phyloP scores from a whole-genome alignment of 2,113 vertebrate genomes.

The Esox niger region DNA sequence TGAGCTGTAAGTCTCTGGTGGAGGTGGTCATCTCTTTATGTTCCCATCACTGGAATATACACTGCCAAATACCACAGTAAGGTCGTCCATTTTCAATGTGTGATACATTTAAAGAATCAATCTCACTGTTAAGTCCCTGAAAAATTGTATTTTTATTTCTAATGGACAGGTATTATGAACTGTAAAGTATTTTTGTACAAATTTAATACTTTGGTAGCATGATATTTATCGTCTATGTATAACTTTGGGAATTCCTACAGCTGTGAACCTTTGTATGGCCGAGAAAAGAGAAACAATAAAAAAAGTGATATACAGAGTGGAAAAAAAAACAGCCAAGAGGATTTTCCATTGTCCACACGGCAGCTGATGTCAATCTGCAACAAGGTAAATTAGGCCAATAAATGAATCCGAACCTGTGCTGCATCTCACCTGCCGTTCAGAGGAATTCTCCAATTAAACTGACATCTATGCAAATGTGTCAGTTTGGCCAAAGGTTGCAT shows the following conservation, averaged over 20 bases:
- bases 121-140: slow-evolving; percentile 82
- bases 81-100: slow-evolving; percentile 53
- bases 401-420: too few species aligned
- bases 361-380: too few species aligned
- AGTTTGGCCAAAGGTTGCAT: too few species aligned
- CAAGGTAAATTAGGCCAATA: too few species aligned
- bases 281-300: slow-evolving; percentile 77
- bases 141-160: slow-evolving; percentile 98
- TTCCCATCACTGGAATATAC: slow-evolving; percentile 58
- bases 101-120: slow-evolving; percentile 68
- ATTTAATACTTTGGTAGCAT: slow-evolving; percentile 99
- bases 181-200: slow-evolving; percentile 99
- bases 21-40: slow-evolving; percentile 17
- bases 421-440: too few species aligned
- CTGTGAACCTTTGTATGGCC: slow-evolving; percentile 95
- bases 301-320: slow-evolving; percentile 1
- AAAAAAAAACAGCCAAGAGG: not conserved
- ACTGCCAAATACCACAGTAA: slow-evolving; percentile 84
- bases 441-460: too few species aligned
- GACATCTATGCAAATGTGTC: too few species aligned
- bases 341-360: too few species aligned
- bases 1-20: not conserved
- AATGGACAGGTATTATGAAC: slow-evolving; percentile 96
- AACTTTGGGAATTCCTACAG: slow-evolving; percentile 87
- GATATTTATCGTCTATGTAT: slow-evolving; percentile 98